Evolutionary conservation across 2,888 invertebrate species (phyloP), one percentile per base, ranked within the genome.

Genomic region (Myopa testacea): DNA sequence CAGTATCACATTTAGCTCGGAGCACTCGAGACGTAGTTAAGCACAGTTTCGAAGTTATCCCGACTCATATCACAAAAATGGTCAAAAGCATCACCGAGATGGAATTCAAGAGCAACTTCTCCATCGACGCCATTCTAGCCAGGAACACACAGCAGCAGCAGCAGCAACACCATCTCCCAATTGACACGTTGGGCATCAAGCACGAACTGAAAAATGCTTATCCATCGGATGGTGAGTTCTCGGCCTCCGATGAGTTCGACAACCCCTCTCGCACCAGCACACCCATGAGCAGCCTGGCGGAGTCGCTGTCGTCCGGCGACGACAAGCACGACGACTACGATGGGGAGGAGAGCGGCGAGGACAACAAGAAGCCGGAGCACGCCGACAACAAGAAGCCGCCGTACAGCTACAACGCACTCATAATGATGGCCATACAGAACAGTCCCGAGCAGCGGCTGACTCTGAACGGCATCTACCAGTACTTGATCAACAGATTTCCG

Each of bases 341-440:
- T 58, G 84, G 82, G 14, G 83, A 83, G 76, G 82, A 81, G 65
- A 82, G 83, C 69, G 82, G 81, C 70, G 82, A 81, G 40, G 76
- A 78, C 74, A 79, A 82, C 76, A 83, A 75, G 26, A 82, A 85
- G n/a, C 77, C 81, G 45, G 79, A 81, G 72, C 77, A 79, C 7
- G 82, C 80, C 45, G 80, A 82, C 74, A 89, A 86, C 45, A 93
- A 96, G 85, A 99, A 99, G 86, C 99, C 99, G 0, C 95, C 97
- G 0, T 99, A 96, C 91, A 98, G 98, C 89, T 99, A 99, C 91
- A 99, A 99, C 91, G 98, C 99, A 0, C 91, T 99, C 75, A 99
- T 99, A 85, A 99, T 99, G 98, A 98, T 99, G 98, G 99, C 99
- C n/a, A 99, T 99, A 78, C 92, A 98, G 75, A 95, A 96, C 87